Evolutionary conservation across 2,797 vertebrate species (phyloP).

Genomic region (Eupleurogrammus muticus): DNA sequence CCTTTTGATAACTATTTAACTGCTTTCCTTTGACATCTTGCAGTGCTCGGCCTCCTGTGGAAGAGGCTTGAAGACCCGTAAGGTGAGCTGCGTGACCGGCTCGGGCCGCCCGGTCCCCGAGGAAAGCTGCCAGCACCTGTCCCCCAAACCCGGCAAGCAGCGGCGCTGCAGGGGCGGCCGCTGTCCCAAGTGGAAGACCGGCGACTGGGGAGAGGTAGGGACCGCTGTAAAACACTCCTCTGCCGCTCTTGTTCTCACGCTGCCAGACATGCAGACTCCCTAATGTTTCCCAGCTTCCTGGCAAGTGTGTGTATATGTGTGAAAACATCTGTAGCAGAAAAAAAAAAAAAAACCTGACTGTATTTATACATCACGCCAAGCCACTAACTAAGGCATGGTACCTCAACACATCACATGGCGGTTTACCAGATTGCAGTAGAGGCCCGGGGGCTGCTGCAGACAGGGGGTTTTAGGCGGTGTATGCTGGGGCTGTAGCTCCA

Average conservation of each 20-base stretch:
- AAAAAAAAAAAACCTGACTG: constrained; percentile 29
- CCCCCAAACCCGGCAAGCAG: constrained; percentile 88
- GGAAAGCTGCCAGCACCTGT: constrained; percentile 89
- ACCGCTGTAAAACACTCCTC: constrained; percentile 42
- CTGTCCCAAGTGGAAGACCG: constrained; percentile 95
- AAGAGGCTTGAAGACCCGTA: constrained; percentile 91
- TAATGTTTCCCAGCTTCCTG: constrained; percentile 61
- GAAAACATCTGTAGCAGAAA: constrained; percentile 59
- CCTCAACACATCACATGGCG: constrained; percentile 45
- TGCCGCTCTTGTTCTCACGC: constrained; percentile 45
- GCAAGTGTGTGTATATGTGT: constrained; percentile 45
- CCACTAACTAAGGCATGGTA: constrained; percentile 49
- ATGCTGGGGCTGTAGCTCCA: neutral
- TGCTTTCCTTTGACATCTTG: constrained; percentile 59
- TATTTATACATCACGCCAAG: constrained; percentile 39
- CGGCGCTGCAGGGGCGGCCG: constrained; percentile 91
- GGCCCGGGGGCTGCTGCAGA: constrained; percentile 18
- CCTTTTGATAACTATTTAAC: constrained; percentile 27
- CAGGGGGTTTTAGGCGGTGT: constrained; percentile 4
- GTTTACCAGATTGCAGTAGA: constrained; percentile 25
- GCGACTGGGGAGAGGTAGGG: constrained; percentile 93
- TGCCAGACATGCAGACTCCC: constrained; percentile 41
- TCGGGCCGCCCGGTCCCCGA: constrained; percentile 88
- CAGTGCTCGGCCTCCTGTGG: constrained; percentile 96
- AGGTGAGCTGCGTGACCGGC: constrained; percentile 90